Evolutionary conservation across 2,797 vertebrate species (phyloP), one percentile per base, ranked within the genome.

Genomic region (Serranus cabrilla): DNA sequence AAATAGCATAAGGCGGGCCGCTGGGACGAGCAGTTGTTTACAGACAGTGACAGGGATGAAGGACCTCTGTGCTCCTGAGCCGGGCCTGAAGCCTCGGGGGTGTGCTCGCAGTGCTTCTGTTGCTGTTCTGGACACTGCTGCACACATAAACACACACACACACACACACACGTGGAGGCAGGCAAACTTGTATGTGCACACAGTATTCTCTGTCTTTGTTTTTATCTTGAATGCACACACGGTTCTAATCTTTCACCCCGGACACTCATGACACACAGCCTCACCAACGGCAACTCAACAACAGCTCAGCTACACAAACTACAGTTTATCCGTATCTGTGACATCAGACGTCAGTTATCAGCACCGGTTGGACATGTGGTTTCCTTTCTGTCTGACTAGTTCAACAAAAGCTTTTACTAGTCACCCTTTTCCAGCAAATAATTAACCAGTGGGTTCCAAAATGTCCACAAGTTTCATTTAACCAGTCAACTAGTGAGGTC

Each of bases 41-140:
- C 91, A 90, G 87, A 91, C 82, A 91, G 87, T 92, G 93, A 93
- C 92, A 92, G 89, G 91, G 91, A 93, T 93, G 92, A 82, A 93
- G 90, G 92, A 92, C 90, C 92, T 93, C 89, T 91, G 93, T 46
- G 91, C 89, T 90, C 86, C 77, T 78, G 87, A 85, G 82, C 88
- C 55, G 73, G 82, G 79, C 65, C 78, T 50, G 50, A 56, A 87
- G 87, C 90, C 91, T 91, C 87, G 37, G 77, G 89, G 87, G 92
- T 73, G 74, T 63, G 76, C 73, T 65, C 51, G 78, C 56, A n/a
- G 75, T 77, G 83, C 87, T 84, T 83, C 89, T 86, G 85, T 74
- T 79, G 83, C 78, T 73, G 78, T 59, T 89, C 83, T 84, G 78
- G 65, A 81, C 40, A 21, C 73, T 50, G 64, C 74, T 81, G 34